These are phyloP conservation scores for Siniperca obscura DNA, from an alignment of 2,797 vertebrate species.

Conservation along the genomic window DNA sequence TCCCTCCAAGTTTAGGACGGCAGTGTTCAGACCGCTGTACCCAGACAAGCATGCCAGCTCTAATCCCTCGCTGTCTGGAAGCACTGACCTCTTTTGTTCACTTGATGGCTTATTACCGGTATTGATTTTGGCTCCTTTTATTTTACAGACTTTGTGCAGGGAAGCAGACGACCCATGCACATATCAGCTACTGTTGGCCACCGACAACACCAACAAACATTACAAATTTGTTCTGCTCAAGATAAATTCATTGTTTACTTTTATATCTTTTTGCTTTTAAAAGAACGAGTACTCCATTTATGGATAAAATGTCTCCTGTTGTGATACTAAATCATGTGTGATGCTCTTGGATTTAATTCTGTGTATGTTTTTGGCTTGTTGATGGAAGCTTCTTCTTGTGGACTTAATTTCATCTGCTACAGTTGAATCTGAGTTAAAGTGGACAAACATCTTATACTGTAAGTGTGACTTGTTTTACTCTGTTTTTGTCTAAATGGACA, in stretches of 20 bases:
- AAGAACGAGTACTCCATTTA: background rate
- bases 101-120: conserved; percentile 76
- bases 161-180: conserved; percentile 66
- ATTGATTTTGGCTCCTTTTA: conserved; percentile 81
- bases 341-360: conserved; percentile 19
- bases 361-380: background rate
- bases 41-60: conserved; percentile 61
- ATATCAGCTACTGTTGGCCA: conserved; percentile 65
- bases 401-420: conserved; percentile 9
- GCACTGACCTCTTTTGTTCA: conserved; percentile 80
- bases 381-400: conserved; percentile 3
- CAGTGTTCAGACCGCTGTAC: conserved; percentile 3
- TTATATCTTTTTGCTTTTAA: background rate
- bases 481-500: conserved; percentile 2
- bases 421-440: conserved; percentile 2
- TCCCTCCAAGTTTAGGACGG: background rate
- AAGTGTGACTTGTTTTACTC: conserved; percentile 31
- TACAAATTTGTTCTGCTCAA: background rate
- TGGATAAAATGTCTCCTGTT: conserved; percentile 18
- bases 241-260: conserved; percentile 4
- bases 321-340: conserved; percentile 9
- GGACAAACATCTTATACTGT: conserved; percentile 7
- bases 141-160: conserved; percentile 68
- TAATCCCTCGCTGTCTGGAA: conserved; percentile 72
- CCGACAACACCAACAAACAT: conserved; percentile 24